Evolutionary conservation across 2,888 invertebrate species (phyloP), one percentile per base, ranked within the genome.

Genomic region (Acrocyrtus sp.): DNA sequence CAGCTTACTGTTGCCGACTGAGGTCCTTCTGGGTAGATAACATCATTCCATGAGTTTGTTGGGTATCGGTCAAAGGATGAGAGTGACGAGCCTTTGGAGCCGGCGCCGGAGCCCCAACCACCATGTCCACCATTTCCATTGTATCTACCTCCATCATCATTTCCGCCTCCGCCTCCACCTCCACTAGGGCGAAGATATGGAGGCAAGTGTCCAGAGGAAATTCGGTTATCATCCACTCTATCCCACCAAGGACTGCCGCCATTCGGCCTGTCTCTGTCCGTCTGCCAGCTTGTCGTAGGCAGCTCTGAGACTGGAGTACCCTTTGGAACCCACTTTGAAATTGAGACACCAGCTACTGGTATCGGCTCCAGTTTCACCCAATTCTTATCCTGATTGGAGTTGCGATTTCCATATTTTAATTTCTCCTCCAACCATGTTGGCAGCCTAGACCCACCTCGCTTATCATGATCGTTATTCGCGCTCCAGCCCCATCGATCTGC

Each of bases 351-450:
- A 48, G 79, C 75, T 2, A 78, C 78, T 24, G 78, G 78, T 26
- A 81, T 78, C 8, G 81, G 77, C 2, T 81, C 81, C 15, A 81
- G 61, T 68, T 81, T 81, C 12, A 80, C 81, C 81, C 81, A 81
- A 43, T 80, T 77, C 29, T 76, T 69, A 15, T 65, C 65, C 34
- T 45, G 45, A 43, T 65, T 65, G 27, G 56, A 10, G 34, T 69
- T 72, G 60, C 58, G 51, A 19, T 50, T 65, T 15, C 61, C 67
- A 45, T 51, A 62, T 56, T 67, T 62, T 10, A 47, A 26, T 58
- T 66, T 57, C 21, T 79, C 77, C 60, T 81, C 79, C 1, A 79
- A 62, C 81, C 81, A 81, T 21, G 65, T 63, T 12, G 81, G 81
- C 8, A 77, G 43, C 27, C 77, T 72, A 2, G 78, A 77, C n/a